Evolutionary conservation across 2,113 vertebrate species (phyloP).

Genomic region (Meriones unguiculatus): DNA sequence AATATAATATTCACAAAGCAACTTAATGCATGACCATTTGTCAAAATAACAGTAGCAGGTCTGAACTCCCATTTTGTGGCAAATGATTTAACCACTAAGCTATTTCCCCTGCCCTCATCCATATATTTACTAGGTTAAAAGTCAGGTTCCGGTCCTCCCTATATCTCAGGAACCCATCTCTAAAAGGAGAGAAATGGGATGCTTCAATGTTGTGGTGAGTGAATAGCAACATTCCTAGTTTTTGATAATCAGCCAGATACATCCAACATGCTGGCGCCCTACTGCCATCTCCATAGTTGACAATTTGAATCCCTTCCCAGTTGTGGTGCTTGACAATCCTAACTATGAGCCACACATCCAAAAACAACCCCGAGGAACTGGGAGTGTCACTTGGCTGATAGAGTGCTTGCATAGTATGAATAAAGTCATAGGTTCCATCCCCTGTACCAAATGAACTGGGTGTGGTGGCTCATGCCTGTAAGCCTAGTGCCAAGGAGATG

Average conservation of each 20-base stretch:
- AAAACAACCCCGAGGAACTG: neutral
- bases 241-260: neutral
- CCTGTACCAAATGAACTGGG: no score
- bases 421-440: no score
- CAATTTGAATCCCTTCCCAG: neutral
- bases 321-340: no score
- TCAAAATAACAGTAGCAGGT: neutral
- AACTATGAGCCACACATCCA: neutral
- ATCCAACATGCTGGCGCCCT: no score
- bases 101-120: neutral
- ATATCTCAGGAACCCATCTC: neutral
- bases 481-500: neutral
- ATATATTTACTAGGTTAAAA: neutral
- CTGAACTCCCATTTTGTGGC: neutral
- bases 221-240: no score
- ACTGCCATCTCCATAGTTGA: no score
- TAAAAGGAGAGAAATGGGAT: neutral
- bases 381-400: no score
- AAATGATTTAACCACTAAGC: neutral
- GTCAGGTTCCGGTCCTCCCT: neutral
- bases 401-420: neutral
- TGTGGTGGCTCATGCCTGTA: neutral
- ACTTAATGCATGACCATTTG: neutral
- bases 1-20: neutral
- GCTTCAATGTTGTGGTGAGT: neutral